Percentiles rank a stretch among this genome's conserved stretches.
These are phyloP conservation scores for Anoplopoma fimbria DNA, from an alignment of 2,113 vertebrate species.

Conservation along the genomic window DNA sequence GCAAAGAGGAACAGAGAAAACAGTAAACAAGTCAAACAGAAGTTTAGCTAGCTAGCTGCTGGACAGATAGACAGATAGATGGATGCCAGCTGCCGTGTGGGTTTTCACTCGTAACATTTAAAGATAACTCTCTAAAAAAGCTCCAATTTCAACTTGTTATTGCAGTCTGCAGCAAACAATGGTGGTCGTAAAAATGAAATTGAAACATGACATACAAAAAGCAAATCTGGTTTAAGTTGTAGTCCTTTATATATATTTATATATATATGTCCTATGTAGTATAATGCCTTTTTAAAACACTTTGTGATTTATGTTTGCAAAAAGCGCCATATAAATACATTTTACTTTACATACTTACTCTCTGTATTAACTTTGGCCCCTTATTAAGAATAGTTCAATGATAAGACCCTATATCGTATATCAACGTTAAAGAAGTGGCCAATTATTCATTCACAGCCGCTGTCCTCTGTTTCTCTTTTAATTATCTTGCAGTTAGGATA, in stretches of 20 bases:
- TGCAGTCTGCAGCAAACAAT: constrained; percentile 56
- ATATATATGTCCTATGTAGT: not conserved
- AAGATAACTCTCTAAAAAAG: constrained; percentile 72
- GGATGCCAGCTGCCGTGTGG: constrained; percentile 44
- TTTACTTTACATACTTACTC: not conserved
- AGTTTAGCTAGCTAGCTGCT: not conserved
- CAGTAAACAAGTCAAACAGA: constrained; percentile 58
- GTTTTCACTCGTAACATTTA: constrained; percentile 71
- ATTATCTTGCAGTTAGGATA: constrained; percentile 65
- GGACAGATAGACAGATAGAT: constrained; percentile 17
- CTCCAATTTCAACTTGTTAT: constrained; percentile 65
- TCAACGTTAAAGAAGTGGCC: constrained; percentile 9
- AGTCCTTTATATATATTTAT: not conserved
- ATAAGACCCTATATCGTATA: no score
- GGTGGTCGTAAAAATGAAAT: constrained; percentile 48
- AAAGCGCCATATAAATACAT: not conserved
- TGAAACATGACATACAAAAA: constrained; percentile 43
- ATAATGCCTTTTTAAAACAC: not conserved
- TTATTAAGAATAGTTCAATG: constrained; percentile 15
- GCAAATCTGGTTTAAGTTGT: constrained; percentile 11
- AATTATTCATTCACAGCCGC: constrained; percentile 27
- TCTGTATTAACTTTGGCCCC: not conserved
- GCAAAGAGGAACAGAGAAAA: constrained; percentile 44
- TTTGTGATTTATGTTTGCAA: not conserved
- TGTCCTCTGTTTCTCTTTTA: constrained; percentile 64